Evolutionary conservation across 2,797 vertebrate genomes (phyloP).

Genomic region (Anguilla pacifica): DNA sequence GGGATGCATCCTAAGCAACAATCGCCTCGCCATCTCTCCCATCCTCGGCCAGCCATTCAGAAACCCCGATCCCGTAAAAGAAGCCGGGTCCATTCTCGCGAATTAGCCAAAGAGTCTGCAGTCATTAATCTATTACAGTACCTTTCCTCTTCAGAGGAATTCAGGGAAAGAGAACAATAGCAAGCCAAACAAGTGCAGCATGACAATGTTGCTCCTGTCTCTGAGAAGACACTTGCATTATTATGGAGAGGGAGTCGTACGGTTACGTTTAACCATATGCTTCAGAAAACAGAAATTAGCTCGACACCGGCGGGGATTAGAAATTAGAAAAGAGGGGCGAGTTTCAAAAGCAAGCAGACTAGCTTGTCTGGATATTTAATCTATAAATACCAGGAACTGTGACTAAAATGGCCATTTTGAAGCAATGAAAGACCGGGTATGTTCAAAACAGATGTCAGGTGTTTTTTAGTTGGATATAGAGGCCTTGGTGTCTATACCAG

Average conservation of each 20-base stretch:
- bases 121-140: conserved; percentile 22
- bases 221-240: conserved; percentile 38
- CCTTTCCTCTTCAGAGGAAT: conserved; percentile 27
- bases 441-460: conserved; percentile 68
- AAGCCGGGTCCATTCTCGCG: conserved; percentile 48
- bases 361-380: conserved; percentile 74
- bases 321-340: conserved; percentile 57
- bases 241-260: conserved; percentile 50
- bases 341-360: conserved; percentile 68
- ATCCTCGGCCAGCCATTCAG: conserved; percentile 57
- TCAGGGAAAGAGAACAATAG: conserved; percentile 13
- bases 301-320: conserved; percentile 60
- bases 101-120: conserved; percentile 58
- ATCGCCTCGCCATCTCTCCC: conserved; percentile 33
- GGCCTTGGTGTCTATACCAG: conserved; percentile 63
- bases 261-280: conserved; percentile 58
- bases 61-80: conserved; percentile 66
- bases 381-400: conserved; percentile 64
- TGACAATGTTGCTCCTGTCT: conserved; percentile 25
- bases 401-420: conserved; percentile 66
- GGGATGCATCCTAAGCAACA: conserved; percentile 60
- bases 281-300: conserved; percentile 65
- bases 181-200: conserved; percentile 17
- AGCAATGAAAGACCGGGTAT: conserved; percentile 63
- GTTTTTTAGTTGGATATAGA: conserved; percentile 60